Percentiles rank a stretch among this genome's conserved stretches.
phyloP scores from a whole-genome alignment of 1,140 invertebrate species.

The Arctopsyche grandis region DNA sequence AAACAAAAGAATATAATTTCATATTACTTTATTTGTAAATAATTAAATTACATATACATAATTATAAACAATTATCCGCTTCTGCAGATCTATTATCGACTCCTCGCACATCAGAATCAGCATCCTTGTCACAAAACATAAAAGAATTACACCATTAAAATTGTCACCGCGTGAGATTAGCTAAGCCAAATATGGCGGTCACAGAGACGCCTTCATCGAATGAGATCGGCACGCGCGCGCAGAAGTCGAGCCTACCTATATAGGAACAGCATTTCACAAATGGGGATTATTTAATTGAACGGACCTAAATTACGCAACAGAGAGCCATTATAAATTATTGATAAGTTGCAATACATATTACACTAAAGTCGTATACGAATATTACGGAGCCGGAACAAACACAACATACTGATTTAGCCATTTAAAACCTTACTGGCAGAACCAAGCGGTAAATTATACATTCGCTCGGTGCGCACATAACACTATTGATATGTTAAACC shows the following conservation, averaged over 20 bases:
- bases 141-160: not conserved
- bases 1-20: not conserved
- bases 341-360: not conserved
- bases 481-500: conserved; percentile 42
- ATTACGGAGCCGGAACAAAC: conserved; percentile 18
- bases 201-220: not conserved
- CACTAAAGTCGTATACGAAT: conserved; percentile 34
- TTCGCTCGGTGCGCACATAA: not conserved
- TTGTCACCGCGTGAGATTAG: not conserved
- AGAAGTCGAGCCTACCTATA: conserved; percentile 10
- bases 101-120: not conserved
- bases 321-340: conserved; percentile 28
- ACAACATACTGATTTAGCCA: not conserved
- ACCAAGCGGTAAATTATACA: not conserved
- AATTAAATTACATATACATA: conserved; percentile 37
- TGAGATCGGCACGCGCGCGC: not conserved
- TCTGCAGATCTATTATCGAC: not conserved
- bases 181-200: not conserved
- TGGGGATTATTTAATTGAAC: conserved; percentile 19
- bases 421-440: not conserved
- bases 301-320: conserved; percentile 32
- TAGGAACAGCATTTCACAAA: conserved; percentile 36
- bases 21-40: conserved; percentile 39
- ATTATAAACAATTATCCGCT: conserved; percentile 6
- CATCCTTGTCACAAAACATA: not conserved